A percentile compares a stretch with the other conserved stretches of the same genome.
These are phyloP conservation scores for Drosophila formosana DNA, from an alignment of 2,888 invertebrate genomes.

Conservation along the genomic window DNA sequence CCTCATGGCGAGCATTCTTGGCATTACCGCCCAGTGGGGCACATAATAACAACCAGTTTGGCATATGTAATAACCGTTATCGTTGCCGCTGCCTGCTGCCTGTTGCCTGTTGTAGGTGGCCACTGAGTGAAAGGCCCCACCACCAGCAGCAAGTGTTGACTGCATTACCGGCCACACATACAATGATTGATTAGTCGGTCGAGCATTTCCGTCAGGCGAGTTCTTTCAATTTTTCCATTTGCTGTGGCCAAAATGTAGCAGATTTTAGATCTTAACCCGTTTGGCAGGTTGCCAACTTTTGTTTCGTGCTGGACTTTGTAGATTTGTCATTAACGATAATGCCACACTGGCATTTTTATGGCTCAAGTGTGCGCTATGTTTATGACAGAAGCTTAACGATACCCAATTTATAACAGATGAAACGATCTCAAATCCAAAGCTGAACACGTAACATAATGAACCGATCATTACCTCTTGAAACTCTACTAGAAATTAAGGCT, in stretches of 20 bases:
- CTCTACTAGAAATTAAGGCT: constrained; percentile 8
- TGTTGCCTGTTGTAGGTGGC: constrained; percentile 55
- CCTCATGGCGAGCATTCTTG: constrained; percentile 55
- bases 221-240: constrained; percentile 22
- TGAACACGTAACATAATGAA: constrained; percentile 21
- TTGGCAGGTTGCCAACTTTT: constrained; percentile 62
- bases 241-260: constrained; percentile 34
- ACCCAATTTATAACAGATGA: constrained; percentile 23
- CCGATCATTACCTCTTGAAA: constrained; percentile 22
- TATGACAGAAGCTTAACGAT: constrained; percentile 59
- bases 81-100: constrained; percentile 36
- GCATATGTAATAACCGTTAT: constrained; percentile 75
- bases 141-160: constrained; percentile 42
- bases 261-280: constrained; percentile 53
- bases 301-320: constrained; percentile 26
- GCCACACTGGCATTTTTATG: constrained; percentile 56
- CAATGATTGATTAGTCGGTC: constrained; percentile 57
- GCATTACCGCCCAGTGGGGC: constrained; percentile 66
- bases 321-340: constrained; percentile 71
- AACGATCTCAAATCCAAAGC: constrained; percentile 28
- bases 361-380: constrained; percentile 58
- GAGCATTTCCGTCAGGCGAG: constrained; percentile 55
- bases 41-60: constrained; percentile 66
- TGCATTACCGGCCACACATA: constrained; percentile 33
- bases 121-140: constrained; percentile 56